Conservation (phyloP, 2,797 vertebrate species). For the Lutjanus campechanus region DNA sequence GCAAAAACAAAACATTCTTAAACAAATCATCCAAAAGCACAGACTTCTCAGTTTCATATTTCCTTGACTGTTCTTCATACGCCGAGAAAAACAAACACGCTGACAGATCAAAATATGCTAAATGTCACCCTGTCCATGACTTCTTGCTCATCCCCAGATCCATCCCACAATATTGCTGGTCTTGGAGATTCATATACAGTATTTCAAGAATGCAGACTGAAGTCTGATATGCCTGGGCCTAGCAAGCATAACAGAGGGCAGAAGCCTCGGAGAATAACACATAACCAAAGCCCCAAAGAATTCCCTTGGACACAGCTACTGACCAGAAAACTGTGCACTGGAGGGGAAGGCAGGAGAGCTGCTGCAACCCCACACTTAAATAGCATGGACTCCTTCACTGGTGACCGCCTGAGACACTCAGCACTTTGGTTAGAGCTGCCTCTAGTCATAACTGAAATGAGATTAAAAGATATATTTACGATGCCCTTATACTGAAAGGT, state of each 20-base stretch:
- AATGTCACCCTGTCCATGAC: constrained; percentile 55
- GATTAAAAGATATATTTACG: constrained; percentile 44
- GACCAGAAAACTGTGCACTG: constrained; percentile 73
- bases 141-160: constrained; percentile 55
- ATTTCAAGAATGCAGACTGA: constrained; percentile 80
- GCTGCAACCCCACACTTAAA: constrained; percentile 74
- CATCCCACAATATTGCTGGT: constrained; percentile 62
- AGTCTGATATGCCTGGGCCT: constrained; percentile 70
- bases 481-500: background rate
- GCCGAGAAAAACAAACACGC: constrained; percentile 50
- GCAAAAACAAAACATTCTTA: constrained; percentile 11
- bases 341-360: constrained; percentile 65
- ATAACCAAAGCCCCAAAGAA: constrained; percentile 80
- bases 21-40: constrained; percentile 40
- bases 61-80: constrained; percentile 24
- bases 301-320: constrained; percentile 72
- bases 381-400: constrained; percentile 60
- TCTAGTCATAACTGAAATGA: constrained; percentile 40
- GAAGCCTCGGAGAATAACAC: constrained; percentile 81
- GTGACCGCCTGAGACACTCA: constrained; percentile 53
- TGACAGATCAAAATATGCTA: constrained; percentile 6
- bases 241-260: constrained; percentile 76
- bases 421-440: constrained; percentile 57
- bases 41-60: constrained; percentile 13
- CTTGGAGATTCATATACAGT: constrained; percentile 72